These are phyloP conservation scores for Zonitis immaculata DNA, from an alignment of 2,888 invertebrate species.

Conservation along the genomic window DNA sequence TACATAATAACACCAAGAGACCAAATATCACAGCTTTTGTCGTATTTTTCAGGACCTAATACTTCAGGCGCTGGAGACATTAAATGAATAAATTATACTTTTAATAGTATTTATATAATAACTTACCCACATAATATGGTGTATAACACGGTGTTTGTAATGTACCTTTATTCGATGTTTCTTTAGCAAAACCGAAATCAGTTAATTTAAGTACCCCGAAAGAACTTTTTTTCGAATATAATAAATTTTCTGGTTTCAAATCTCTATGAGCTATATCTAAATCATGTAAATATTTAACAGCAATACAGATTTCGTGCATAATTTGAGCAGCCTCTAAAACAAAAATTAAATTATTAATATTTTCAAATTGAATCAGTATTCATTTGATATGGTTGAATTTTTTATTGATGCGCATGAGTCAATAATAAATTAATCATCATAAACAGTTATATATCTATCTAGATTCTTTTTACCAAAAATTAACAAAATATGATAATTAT, in stretches of 20 bases:
- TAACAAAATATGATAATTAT: background rate
- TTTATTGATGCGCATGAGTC: background rate
- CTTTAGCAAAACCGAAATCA: constrained; percentile 99
- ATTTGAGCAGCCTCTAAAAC: constrained; percentile 82
- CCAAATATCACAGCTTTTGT: constrained; percentile 99
- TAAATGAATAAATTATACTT: background rate
- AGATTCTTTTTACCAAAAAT: background rate
- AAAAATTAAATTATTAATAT: constrained; percentile 13
- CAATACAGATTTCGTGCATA: constrained; percentile 94
- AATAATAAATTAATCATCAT: background rate
- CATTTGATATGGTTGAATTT: background rate
- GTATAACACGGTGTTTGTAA: constrained; percentile 98
- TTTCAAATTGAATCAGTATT: too few species aligned
- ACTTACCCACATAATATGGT: constrained; percentile 91
- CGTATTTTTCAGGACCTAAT: constrained; percentile 94
- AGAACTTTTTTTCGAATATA: constrained; percentile 74
- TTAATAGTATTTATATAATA: background rate
- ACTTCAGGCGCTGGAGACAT: constrained; percentile 60
- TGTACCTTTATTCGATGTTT: constrained; percentile 78
- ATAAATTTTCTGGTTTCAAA: constrained; percentile 94
- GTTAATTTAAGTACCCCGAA: constrained; percentile 90
- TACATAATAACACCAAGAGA: constrained; percentile 99
- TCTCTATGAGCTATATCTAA: constrained; percentile 96
- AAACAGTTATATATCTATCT: background rate
- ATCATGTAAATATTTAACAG: constrained; percentile 89